A percentile compares a stretch with the other conserved stretches of the same genome.
Evolutionary conservation across 1,140 invertebrate genomes (phyloP).

Genomic region (Euborellia annulipes): DNA sequence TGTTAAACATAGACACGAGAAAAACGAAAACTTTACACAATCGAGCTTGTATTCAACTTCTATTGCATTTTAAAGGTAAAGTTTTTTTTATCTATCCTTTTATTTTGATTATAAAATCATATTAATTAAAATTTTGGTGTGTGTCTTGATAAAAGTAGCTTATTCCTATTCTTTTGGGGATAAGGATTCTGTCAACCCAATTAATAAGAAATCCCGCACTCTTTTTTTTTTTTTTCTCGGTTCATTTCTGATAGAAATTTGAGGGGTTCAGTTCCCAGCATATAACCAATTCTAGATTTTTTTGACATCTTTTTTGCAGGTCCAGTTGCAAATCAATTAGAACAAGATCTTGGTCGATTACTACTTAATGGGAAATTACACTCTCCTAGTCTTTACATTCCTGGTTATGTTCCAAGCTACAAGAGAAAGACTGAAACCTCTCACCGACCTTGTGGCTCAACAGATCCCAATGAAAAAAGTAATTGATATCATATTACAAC

Average conservation of each 20-base stretch:
- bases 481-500: too few species aligned
- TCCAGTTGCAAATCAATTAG: conserved; percentile 54
- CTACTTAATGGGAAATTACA: conserved; percentile 54
- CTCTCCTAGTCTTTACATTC: conserved; percentile 57
- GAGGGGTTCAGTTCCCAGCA: too few species aligned
- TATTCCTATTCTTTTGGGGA: background rate
- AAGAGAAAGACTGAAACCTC: conserved; percentile 54
- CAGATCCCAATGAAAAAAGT: conserved; percentile 53
- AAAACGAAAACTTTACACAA: conserved; percentile 60
- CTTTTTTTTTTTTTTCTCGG: conserved; percentile 7
- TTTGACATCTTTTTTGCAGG: conserved; percentile 26
- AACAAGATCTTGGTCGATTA: conserved; percentile 59
- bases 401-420: conserved; percentile 46
- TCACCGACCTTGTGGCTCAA: conserved; percentile 53
- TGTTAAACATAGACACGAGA: conserved; percentile 67
- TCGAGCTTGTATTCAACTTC: conserved; percentile 70
- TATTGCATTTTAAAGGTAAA: conserved; percentile 69
- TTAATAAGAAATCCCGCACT: background rate
- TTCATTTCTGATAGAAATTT: conserved; percentile 3
- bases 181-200: background rate
- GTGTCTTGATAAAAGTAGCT: background rate
- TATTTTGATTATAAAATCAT: background rate
- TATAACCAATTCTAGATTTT: background rate
- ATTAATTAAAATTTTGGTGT: background rate
- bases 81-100: background rate